Evolutionary conservation across 2,888 invertebrate species (phyloP).

Genomic region (Gordius sp.): DNA sequence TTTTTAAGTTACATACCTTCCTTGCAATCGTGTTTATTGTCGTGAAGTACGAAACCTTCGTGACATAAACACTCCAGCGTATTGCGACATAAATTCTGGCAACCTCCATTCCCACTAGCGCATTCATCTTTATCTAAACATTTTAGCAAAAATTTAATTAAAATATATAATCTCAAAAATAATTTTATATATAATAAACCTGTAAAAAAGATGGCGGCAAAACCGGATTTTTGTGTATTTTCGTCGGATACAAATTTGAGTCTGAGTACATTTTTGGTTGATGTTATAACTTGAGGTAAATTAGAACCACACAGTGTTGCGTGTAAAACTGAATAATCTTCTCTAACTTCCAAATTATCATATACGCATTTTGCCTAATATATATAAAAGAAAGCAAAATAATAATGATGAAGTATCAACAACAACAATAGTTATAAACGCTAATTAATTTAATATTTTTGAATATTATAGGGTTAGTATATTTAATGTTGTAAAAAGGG

Average conservation of each 20-base stretch:
- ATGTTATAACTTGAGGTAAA: conserved; percentile 60
- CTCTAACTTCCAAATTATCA: conserved; percentile 62
- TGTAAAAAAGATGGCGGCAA: conserved; percentile 69
- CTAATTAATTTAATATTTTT: too few species aligned
- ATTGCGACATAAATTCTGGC: conserved; percentile 82
- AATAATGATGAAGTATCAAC: too few species aligned
- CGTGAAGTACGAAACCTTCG: conserved; percentile 74
- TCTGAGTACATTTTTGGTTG: conserved; percentile 62
- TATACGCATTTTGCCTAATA: conserved; percentile 67
- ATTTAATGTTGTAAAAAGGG: too few species aligned
- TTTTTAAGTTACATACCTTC: too few species aligned
- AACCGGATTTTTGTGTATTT: conserved; percentile 77
- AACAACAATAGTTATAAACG: too few species aligned
- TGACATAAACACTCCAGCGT: conserved; percentile 77
- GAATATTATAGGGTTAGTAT: too few species aligned
- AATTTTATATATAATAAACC: conserved; percentile 34
- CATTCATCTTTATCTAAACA: conserved; percentile 87
- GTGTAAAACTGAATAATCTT: conserved; percentile 27
- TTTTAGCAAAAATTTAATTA: too few species aligned
- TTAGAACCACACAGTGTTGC: conserved; percentile 57
- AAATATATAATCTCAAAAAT: too few species aligned
- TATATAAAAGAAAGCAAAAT: too few species aligned
- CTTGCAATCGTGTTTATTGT: conserved; percentile 78
- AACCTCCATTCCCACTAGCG: conserved; percentile 72
- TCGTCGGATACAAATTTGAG: conserved; percentile 79